Base-by-base conservation (phyloP, 2,888 invertebrate species). In the Anthrax anthrax region DNA sequence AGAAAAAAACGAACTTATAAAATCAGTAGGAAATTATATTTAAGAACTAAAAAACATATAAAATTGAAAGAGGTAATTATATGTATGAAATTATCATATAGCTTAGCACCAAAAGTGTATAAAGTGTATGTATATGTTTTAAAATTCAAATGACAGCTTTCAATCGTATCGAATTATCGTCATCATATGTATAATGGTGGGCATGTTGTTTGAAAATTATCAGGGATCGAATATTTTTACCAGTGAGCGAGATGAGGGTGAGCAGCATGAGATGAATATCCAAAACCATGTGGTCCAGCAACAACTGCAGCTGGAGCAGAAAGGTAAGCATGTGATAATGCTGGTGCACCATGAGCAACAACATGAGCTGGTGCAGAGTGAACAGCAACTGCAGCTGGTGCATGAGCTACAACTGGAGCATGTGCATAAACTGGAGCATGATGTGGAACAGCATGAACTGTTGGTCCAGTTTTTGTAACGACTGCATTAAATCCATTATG, bases 401-500 rank as follows among this genome's bases (percentile, higher is more conserved):
- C 43, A 32, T 48, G 47, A 13, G 46, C 44, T 27, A 36, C 41
- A 36, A 42, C 39, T 18, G 43, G 37, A 46, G 47, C 44, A 9
- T 46, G 36, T 14, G 49, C 49, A 18, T 27, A 32, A 36, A 34
- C 42, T 8, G 43, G 37, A n/a, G 34, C 43, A 37, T 27, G 27
- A 23, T 36, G 34, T 13, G 34, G 50, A 16, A 45, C 37, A 19
- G 55, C 55, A 49, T 65, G 67, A 18, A 68, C 58, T 27, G 63
- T 61, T 50, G 68, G 67, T 18, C 63, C 68, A 46, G 57, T 64
- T 59, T 68, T 68, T 50, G 65, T 63, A 39, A 68, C 68, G 46
- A 68, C 64, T n/a, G 68, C 68, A 47, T 68, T 68, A 61, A 68
- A 68, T 18, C 68, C 68, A 42, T 64, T 66, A 55, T 67, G 65